Percentiles rank a stretch among this genome's conserved stretches.
These are phyloP conservation scores for Colinus virginianus DNA, from an alignment of 2,113 vertebrate genomes.

Conservation along the genomic window DNA sequence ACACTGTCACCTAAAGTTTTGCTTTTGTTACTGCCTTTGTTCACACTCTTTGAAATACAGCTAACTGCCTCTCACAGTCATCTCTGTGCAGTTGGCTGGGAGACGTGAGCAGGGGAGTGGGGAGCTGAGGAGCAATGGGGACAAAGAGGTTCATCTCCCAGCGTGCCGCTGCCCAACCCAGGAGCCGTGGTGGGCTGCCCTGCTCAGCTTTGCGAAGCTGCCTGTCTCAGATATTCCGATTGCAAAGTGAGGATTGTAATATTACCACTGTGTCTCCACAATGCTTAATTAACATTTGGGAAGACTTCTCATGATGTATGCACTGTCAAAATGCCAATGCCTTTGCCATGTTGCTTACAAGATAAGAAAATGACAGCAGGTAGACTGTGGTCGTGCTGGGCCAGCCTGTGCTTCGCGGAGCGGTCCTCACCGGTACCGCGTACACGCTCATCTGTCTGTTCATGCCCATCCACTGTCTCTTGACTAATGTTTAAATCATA, in stretches of 20 bases:
- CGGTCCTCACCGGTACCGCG: not conserved
- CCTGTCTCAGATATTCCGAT: not conserved
- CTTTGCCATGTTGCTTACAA: not conserved
- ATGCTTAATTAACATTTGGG: slow-evolving; percentile 15
- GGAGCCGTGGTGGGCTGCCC: slow-evolving; percentile 38
- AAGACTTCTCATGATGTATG: not conserved
- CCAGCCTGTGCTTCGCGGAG: not conserved
- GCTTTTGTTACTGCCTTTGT: slow-evolving; percentile 19
- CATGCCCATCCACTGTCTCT: not conserved
- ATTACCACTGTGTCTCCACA: not conserved
- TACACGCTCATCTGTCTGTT: not conserved
- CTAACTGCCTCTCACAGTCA: slow-evolving; percentile 5
- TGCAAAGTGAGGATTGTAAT: not conserved
- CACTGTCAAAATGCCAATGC: slow-evolving; percentile 2
- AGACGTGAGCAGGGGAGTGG: rapidly evolving
- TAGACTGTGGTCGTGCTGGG: not conserved
- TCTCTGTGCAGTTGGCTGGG: not conserved
- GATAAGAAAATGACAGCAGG: slow-evolving; percentile 16
- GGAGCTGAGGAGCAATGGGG: not conserved
- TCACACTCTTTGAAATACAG: slow-evolving; percentile 2
- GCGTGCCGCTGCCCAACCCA: not conserved
- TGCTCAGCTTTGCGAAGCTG: not conserved
- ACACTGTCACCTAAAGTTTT: not conserved
- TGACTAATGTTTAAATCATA: slow-evolving; percentile 34
- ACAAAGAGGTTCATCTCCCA: not conserved